Evolutionary conservation across 1,140 invertebrate species (phyloP).

Genomic region (Nephotettix cincticeps): DNA sequence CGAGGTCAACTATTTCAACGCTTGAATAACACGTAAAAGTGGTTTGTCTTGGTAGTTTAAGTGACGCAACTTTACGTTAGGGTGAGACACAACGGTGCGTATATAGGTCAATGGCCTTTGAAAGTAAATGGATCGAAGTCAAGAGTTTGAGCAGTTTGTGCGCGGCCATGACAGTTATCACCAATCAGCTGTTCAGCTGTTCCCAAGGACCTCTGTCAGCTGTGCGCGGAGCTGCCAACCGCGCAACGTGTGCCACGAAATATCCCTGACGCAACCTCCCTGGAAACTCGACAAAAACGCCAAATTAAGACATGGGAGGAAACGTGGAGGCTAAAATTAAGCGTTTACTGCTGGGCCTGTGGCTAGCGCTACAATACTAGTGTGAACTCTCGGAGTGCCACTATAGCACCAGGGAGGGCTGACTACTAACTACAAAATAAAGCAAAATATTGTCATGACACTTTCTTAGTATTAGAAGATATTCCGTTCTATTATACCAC

Average conservation of each 20-base stretch:
- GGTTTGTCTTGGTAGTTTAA: too few relatives aligned
- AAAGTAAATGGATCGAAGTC: not conserved
- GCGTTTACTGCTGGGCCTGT: not conserved
- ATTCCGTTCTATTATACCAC: too few relatives aligned
- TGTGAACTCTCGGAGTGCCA: too few relatives aligned
- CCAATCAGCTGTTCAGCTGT: not conserved
- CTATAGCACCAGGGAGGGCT: too few relatives aligned
- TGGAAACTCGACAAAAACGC: slow-evolving; percentile 21
- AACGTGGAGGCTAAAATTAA: slow-evolving; percentile 21
- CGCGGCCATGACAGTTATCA: not conserved
- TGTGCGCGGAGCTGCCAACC: not conserved
- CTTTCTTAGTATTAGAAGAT: too few relatives aligned
- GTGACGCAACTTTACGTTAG: too few relatives aligned
- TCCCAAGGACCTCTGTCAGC: not conserved
- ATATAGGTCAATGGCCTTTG: slow-evolving; percentile 6
- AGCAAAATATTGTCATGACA: too few relatives aligned
- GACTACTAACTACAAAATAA: too few relatives aligned
- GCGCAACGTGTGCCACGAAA: not conserved
- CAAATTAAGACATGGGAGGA: slow-evolving; percentile 28
- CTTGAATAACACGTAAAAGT: too few relatives aligned
- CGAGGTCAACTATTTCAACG: too few relatives aligned
- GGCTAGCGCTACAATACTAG: too few relatives aligned
- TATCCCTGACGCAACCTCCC: slow-evolving; percentile 16
- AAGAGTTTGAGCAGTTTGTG: not conserved
- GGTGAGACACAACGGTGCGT: not conserved